phyloP scores from a whole-genome alignment of 2,888 invertebrate genomes.

The Tupiocoris notatus region DNA sequence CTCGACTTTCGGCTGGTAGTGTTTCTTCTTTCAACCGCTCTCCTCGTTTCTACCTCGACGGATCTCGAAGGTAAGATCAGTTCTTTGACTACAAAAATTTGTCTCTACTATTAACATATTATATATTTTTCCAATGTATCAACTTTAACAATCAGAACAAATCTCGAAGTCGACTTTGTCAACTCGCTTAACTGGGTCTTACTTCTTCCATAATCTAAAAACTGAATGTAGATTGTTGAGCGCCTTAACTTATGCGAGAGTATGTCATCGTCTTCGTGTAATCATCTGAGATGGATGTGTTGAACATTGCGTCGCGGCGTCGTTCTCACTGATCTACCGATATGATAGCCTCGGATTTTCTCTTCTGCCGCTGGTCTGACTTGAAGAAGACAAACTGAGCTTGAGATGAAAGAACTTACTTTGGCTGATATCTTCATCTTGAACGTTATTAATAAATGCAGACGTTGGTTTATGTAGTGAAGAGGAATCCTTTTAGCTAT shows the following conservation, averaged over 20 bases:
- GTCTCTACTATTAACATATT: background rate
- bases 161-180: no score
- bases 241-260: no score
- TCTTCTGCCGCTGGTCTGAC: background rate
- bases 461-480: background rate
- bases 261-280: background rate
- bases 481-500: background rate
- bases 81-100: background rate
- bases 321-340: background rate
- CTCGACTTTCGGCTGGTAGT: conserved; percentile 39
- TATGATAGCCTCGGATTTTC: background rate
- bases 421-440: background rate
- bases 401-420: background rate
- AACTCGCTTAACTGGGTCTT: no score
- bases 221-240: no score
- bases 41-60: conserved; percentile 30
- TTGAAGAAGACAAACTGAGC: background rate
- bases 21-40: conserved; percentile 27
- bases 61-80: conserved; percentile 30
- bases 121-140: no score
- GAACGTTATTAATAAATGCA: background rate
- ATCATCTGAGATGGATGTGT: background rate
- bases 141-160: no score
- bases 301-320: background rate
- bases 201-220: no score